These are phyloP conservation scores for Acyrthosiphon pisum DNA, from an alignment of 1,140 invertebrate species.

Conservation along the genomic window DNA sequence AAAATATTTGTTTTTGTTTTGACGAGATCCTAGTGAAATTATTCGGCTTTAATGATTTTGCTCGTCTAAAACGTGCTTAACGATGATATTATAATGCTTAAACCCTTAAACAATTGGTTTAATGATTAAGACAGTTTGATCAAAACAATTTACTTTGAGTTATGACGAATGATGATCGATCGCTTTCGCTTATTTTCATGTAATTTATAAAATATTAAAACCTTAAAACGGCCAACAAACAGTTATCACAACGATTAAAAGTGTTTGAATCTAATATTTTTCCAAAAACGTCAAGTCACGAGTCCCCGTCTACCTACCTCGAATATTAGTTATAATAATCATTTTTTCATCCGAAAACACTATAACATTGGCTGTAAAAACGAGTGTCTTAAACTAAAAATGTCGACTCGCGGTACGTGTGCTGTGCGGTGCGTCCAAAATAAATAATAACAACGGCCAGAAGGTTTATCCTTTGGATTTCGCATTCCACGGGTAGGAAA, in stretches of 20 bases:
- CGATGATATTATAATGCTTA: too few species aligned
- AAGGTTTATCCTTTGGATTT: slow-evolving; percentile 29
- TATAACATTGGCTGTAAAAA: background rate
- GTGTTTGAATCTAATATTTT: background rate
- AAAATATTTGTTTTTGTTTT: background rate
- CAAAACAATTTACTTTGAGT: background rate
- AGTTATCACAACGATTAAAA: background rate
- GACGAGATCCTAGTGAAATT: background rate
- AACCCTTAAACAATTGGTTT: background rate
- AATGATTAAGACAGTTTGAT: background rate
- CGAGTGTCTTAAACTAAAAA: background rate
- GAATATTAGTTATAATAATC: background rate
- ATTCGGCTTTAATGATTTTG: background rate
- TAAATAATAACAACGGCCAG: slow-evolving; percentile 4
- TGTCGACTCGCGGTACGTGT: background rate
- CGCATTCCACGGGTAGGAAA: slow-evolving; percentile 7
- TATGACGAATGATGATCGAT: background rate
- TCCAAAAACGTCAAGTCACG: background rate
- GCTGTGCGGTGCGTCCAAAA: background rate
- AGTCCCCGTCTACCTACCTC: too few species aligned
- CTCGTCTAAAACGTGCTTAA: background rate
- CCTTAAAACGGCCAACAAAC: background rate
- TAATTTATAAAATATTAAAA: background rate
- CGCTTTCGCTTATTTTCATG: background rate
- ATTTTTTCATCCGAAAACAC: background rate